Evolutionary conservation across 2,797 vertebrate genomes (phyloP), one percentile per base, ranked within the genome.

Genomic region (Cyprinodon diabolis): DNA sequence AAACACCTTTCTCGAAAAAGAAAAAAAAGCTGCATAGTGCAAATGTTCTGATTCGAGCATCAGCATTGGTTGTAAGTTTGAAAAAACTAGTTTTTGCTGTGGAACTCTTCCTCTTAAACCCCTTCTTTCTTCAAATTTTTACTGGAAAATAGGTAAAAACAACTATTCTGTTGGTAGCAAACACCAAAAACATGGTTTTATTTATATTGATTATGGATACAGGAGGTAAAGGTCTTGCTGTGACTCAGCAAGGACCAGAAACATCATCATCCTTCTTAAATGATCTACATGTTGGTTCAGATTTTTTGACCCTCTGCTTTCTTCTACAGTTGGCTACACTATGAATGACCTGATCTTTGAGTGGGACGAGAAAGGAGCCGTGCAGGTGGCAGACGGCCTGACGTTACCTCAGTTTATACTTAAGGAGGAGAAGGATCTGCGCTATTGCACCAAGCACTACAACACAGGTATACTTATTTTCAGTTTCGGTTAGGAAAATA

Each of bases 331-430:
- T 90, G 98, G 98, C 71, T 99, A 99, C 91, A 99, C 98, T 11
- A 99, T 99, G 98, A 99, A 99, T 4, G 98, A 99, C 85, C 96
- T 99, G 80, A 98, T 99, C 90, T 99, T 99, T 72, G 97, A 98
- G 92, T 99, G 98, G 98, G 97, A 99, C 48, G 96, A 98, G 89
- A 97, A 97, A 79, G 97, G 97, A 78, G 97, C 98, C 0, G 97
- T 99, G 83, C 98, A 99, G 92, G 96, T 99, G 69, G 97, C 97
- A 2, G 97, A 99, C 0, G 98, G 96, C 23, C 93, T 99, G 84
- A 99, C 98, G 1, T 88, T 99, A 91, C 98, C 98, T 84, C 98
- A 99, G 95, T 99, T 99, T 91, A 95, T 99, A 76, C 93, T 99
- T 70, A 98, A 99, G 82, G 98, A 99, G 86, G 98, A 99, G 91